Evolutionary conservation across 2,797 vertebrate species (phyloP).

Genomic region (Peromyscus nudipes): DNA sequence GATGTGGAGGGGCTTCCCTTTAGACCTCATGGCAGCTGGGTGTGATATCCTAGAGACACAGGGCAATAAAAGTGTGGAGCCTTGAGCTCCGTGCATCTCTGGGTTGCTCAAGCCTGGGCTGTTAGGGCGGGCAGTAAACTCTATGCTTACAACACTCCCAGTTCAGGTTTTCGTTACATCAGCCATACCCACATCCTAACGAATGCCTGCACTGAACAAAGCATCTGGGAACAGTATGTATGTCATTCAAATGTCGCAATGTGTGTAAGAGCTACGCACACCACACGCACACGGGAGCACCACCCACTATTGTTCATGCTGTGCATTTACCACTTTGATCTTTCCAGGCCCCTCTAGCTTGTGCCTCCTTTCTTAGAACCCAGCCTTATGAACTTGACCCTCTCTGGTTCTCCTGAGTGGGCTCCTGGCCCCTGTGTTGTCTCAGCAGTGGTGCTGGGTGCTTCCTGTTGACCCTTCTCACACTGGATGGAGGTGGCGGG

Average conservation of each 20-base stretch:
- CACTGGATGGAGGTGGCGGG: not conserved
- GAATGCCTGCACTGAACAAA: not conserved
- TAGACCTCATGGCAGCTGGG: not conserved
- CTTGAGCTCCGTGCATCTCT: not conserved
- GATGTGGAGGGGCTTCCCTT: not conserved
- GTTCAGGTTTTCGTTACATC: slow-evolving; percentile 24
- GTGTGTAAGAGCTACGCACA: not conserved
- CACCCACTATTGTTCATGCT: not conserved
- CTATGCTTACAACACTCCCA: not conserved
- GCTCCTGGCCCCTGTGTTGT: not conserved
- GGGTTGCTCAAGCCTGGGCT: not conserved
- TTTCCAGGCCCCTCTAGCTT: not conserved
- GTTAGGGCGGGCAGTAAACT: not conserved
- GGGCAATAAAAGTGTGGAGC: not conserved
- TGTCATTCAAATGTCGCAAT: not conserved
- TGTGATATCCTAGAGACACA: not conserved
- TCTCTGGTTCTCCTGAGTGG: not conserved
- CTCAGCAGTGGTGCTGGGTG: rapidly evolving
- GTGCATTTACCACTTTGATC: not conserved
- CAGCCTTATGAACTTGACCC: not conserved
- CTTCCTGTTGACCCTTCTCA: not conserved
- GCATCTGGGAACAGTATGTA: slow-evolving; percentile 12
- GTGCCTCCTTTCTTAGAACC: not conserved
- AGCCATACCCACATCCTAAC: not conserved
- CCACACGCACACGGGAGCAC: not conserved